A percentile compares a stretch with the other conserved stretches of the same genome.
These are phyloP conservation scores for Mormyrops attenuatus DNA, from an alignment of 2,797 vertebrate species.

Conservation along the genomic window DNA sequence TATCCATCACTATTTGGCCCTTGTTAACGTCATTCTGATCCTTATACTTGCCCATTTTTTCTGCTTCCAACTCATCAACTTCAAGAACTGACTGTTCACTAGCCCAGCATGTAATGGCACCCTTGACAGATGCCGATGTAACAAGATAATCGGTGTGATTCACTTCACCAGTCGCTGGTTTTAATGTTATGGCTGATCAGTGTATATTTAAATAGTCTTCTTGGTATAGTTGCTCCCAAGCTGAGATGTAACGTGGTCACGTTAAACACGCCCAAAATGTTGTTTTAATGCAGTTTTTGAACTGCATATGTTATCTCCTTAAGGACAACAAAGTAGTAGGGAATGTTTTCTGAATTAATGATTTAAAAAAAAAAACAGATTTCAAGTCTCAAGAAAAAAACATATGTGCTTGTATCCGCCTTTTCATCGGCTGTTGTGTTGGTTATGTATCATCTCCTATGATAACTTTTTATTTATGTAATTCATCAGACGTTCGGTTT, in stretches of 20 bases:
- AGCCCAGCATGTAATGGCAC: background rate
- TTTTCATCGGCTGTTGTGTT: background rate
- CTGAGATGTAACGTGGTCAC: background rate
- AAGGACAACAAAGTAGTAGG: background rate
- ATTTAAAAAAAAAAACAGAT: background rate
- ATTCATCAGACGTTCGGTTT: background rate
- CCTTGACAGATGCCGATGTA: background rate
- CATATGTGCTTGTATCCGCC: background rate
- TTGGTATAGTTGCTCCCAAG: background rate
- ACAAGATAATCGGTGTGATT: background rate
- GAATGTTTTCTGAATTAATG: background rate
- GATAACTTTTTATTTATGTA: background rate
- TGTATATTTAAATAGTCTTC: background rate
- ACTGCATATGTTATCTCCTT: background rate
- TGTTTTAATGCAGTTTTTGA: background rate
- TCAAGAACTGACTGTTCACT: background rate
- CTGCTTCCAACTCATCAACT: background rate
- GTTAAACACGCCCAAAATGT: background rate
- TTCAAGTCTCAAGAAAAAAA: background rate
- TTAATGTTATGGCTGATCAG: background rate
- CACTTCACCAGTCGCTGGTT: background rate
- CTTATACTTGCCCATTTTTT: background rate
- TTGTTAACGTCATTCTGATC: background rate
- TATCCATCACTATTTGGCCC: background rate
- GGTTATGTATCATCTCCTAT: background rate